A percentile compares a stretch with the other conserved stretches of the same genome.
phyloP scores from a whole-genome alignment of 2,797 vertebrate genomes.

The Hephaestus fuliginosus region DNA sequence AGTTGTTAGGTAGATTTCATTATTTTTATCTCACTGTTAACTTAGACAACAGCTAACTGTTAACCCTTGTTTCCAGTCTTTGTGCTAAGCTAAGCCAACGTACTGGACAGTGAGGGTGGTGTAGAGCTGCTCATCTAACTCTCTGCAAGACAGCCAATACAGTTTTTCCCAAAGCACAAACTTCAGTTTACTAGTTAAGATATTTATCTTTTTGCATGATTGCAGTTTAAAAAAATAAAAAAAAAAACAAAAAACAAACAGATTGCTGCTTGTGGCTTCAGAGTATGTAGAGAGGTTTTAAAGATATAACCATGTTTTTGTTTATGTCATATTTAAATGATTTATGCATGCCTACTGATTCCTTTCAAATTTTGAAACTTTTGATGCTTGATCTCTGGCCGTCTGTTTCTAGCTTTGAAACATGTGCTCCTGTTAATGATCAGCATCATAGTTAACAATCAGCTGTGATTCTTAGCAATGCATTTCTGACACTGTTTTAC shows the following conservation, averaged over 20 bases:
- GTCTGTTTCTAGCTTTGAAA: neutral
- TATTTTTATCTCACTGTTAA: too few species aligned
- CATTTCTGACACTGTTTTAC: neutral
- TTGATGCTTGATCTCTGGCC: neutral
- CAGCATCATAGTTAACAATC: neutral
- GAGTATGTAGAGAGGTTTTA: neutral
- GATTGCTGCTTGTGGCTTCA: neutral
- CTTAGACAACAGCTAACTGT: too few species aligned
- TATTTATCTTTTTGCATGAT: neutral
- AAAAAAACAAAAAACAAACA: neutral
- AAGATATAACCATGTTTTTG: constrained; percentile 20
- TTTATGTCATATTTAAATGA: constrained; percentile 21
- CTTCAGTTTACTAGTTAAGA: neutral
- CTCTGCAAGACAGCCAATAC: neutral
- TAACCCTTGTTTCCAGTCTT: neutral
- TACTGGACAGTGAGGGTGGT: neutral
- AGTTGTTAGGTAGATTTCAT: neutral
- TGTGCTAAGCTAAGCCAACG: neutral
- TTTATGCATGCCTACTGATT: constrained; percentile 5
- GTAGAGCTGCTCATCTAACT: neutral
- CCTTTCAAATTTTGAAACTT: neutral
- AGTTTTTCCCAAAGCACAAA: neutral
- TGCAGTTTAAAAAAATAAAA: neutral
- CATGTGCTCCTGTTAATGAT: neutral
- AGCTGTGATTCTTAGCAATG: neutral